Conservation (phyloP, 2,888 invertebrate genomes). For the Oscheius myriophilus region DNA sequence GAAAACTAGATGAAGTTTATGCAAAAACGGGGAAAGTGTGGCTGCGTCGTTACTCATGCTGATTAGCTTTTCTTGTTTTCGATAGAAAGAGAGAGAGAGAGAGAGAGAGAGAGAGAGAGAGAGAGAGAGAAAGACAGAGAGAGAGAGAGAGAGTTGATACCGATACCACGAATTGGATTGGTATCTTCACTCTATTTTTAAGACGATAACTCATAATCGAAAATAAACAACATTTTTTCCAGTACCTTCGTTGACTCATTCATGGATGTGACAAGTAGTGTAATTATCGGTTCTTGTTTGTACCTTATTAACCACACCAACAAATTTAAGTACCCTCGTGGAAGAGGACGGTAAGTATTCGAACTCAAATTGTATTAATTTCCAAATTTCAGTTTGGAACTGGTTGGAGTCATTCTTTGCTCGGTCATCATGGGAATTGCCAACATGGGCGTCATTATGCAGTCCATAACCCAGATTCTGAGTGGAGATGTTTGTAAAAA, state of each 20-base stretch:
- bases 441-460: conserved; percentile 60
- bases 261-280: conserved; percentile 73
- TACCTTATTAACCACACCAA: conserved; percentile 64
- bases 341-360: conserved; percentile 48
- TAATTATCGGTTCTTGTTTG: conserved; percentile 68
- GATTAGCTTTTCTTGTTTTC: too few relatives aligned
- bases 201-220: neutral
- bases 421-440: conserved; percentile 73
- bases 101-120: too few relatives aligned
- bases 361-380: neutral
- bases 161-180: too few relatives aligned
- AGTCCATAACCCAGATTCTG: conserved; percentile 42
- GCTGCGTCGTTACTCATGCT: too few relatives aligned
- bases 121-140: too few relatives aligned
- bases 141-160: too few relatives aligned
- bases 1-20: too few relatives aligned
- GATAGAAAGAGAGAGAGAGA: too few relatives aligned
- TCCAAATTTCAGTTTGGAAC: conserved; percentile 70
- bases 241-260: conserved; percentile 74
- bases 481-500: conserved; percentile 31
- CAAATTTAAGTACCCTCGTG: conserved; percentile 63
- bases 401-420: conserved; percentile 73
- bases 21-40: too few relatives aligned
- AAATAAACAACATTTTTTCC: conserved; percentile 11
- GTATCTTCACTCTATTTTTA: neutral